A percentile compares a stretch with the other conserved stretches of the same genome.
Evolutionary conservation across 2,113 vertebrate genomes (phyloP).

Genomic region (Dicerorhinus sumatrensis): DNA sequence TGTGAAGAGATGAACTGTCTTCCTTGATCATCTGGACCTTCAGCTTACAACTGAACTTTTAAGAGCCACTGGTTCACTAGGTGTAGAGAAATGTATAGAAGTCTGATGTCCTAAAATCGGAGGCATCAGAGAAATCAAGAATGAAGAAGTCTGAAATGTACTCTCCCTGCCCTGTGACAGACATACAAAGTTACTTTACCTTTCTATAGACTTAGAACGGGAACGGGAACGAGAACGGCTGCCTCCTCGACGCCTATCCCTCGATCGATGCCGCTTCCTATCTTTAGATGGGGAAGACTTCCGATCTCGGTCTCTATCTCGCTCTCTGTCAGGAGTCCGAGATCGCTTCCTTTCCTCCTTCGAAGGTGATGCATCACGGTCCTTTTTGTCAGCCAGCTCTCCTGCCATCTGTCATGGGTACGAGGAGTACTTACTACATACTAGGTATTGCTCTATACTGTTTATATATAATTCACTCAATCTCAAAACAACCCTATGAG

Average conservation of each 20-base stretch:
- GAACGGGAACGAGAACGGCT: constrained; percentile 88
- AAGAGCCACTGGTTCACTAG: background rate
- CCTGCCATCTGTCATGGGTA: constrained; percentile 92
- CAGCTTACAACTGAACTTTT: background rate
- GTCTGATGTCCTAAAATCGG: background rate
- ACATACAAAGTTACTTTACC: constrained; percentile 83
- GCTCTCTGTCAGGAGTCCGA: constrained; percentile 91
- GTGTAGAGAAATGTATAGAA: background rate
- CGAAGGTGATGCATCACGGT: constrained; percentile 89
- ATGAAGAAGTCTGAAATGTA: background rate
- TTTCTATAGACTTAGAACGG: constrained; percentile 94
- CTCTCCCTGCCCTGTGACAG: background rate
- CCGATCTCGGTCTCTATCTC: constrained; percentile 89
- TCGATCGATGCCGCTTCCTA: constrained; percentile 93
- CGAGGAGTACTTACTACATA: background rate
- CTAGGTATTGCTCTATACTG: background rate
- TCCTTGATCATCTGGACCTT: background rate
- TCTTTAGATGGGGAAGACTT: constrained; percentile 93
- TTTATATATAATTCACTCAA: background rate
- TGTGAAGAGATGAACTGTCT: background rate
- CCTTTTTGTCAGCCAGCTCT: constrained; percentile 94
- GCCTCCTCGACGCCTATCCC: constrained; percentile 91
- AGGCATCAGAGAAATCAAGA: background rate
- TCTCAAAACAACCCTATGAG: background rate
- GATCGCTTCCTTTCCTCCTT: constrained; percentile 96